Evolutionary conservation across 1,140 invertebrate species (phyloP), one percentile per base, ranked within the genome.

Genomic region (Eurosta solidaginis): DNA sequence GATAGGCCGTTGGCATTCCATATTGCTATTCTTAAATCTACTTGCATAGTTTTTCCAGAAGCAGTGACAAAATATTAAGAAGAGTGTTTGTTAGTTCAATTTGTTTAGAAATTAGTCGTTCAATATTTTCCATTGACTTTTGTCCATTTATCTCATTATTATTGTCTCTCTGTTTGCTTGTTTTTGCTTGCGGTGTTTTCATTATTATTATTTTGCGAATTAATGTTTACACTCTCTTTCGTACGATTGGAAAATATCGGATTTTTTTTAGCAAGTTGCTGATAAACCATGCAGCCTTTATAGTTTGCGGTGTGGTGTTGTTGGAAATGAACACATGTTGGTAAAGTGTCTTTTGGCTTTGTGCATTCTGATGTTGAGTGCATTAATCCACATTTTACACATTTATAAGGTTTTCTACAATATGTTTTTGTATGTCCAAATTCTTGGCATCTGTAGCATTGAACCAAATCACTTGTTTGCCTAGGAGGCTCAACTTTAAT

Each of bases 381-480:
- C 29, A 20, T 25, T 36, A 40, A 49, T 0, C 77, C 63, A 40
- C 77, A 78, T 27, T 78, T 78, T 12, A 78, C 77, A n/a, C 77
- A 78, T 17, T 5, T 6, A 40, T 52, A 78, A 17, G n/a, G 5
- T 68, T 63, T 77, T 25, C 40, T 77, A 27, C 76, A 77, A 47
- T 77, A 68, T 2, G 45, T 17, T 36, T 36, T 78, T 6, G 77
- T 74, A 42, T 78, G 77, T 3, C 77, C 77, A 74, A 74, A 50
- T 7, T 74, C 20, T 47, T 78, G 63, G 44, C 77, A 78, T 49
- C 63, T 1, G 33, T 12, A 40, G 40, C 77, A 78, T 40, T 78
- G 77, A 0, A 42, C 25, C 0, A 78, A 36, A 3, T 47, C 59
- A n/a, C 73, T 33, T 9, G 27, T 25, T 59, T n/a, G 17, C 5